Conservation (phyloP, 1,140 invertebrate species). For the Aculops lycopersici region DNA sequence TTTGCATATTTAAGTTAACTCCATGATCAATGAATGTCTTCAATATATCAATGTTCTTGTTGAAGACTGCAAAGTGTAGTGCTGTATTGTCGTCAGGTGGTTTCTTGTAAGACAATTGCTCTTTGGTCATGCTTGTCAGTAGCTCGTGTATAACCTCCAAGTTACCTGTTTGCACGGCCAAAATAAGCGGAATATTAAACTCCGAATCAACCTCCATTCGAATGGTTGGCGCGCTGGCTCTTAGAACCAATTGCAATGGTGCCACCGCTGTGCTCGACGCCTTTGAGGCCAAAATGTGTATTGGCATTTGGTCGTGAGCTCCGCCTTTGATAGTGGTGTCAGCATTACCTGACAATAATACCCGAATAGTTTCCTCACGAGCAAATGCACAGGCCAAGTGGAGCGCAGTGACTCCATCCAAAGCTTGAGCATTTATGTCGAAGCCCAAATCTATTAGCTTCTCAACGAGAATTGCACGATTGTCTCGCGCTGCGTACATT, state of each 20-base stretch:
- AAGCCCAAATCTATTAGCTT: background rate
- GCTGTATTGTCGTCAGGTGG: constrained; percentile 33
- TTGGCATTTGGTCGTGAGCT: constrained; percentile 39
- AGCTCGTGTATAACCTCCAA: constrained; percentile 65
- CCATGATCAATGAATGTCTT: constrained; percentile 63
- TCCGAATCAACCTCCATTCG: constrained; percentile 44
- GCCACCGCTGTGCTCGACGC: constrained; percentile 60
- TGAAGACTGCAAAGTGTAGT: constrained; percentile 54
- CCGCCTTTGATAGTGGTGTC: constrained; percentile 65
- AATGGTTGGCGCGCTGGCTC: constrained; percentile 52
- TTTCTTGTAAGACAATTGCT: constrained; percentile 14
- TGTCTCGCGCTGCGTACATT: background rate
- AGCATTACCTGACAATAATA: constrained; percentile 53
- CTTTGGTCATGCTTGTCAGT: constrained; percentile 33
- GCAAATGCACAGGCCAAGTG: constrained; percentile 72
- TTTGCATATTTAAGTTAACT: constrained; percentile 55
- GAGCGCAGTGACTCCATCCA: constrained; percentile 68
- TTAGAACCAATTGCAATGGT: constrained; percentile 44
- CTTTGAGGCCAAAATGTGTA: constrained; percentile 59
- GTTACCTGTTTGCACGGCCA: constrained; percentile 69
- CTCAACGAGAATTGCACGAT: background rate
- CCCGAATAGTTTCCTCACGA: constrained; percentile 68
- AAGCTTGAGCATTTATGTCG: background rate
- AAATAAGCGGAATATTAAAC: constrained; percentile 62
- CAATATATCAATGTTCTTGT: constrained; percentile 62